Conservation (phyloP, 1,140 invertebrate genomes). For the Lepidurus packardi region DNA sequence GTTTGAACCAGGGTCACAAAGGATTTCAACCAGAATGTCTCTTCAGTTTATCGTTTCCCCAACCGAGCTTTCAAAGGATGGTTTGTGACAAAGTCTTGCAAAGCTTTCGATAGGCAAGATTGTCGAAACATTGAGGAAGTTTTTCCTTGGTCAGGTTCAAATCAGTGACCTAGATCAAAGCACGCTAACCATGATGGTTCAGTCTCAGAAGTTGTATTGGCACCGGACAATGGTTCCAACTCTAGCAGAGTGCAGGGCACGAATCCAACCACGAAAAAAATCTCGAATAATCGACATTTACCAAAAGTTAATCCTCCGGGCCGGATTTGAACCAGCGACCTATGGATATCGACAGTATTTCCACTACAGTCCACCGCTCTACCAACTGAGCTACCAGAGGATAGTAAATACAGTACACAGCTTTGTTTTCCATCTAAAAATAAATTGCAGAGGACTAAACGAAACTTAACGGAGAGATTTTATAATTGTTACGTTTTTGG, state of each 20-base stretch:
- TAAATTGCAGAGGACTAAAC: too few species aligned
- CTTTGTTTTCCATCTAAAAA: background rate
- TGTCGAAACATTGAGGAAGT: background rate
- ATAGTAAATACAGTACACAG: background rate
- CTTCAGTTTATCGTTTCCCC: background rate
- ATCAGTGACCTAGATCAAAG: too few species aligned
- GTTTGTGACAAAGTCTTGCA: background rate
- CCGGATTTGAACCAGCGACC: slow-evolving; percentile 64
- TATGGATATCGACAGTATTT: slow-evolving; percentile 50
- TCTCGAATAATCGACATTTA: background rate
- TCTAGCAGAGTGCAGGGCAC: too few species aligned
- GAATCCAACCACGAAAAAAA: background rate
- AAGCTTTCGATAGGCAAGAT: background rate
- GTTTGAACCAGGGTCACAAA: too few species aligned
- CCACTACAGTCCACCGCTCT: slow-evolving; percentile 74
- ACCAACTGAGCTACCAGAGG: slow-evolving; percentile 63
- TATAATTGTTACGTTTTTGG: too few species aligned
- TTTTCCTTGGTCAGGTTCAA: too few species aligned
- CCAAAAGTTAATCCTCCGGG: slow-evolving; percentile 53
- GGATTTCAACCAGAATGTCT: too few species aligned
- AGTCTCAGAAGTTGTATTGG: too few species aligned
- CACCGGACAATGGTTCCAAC: too few species aligned
- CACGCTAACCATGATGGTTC: too few species aligned
- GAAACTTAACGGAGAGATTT: too few species aligned
- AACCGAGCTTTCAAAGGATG: background rate